Conservation (phyloP, 2,797 vertebrate genomes). For the Spinibarbus caldwelli region DNA sequence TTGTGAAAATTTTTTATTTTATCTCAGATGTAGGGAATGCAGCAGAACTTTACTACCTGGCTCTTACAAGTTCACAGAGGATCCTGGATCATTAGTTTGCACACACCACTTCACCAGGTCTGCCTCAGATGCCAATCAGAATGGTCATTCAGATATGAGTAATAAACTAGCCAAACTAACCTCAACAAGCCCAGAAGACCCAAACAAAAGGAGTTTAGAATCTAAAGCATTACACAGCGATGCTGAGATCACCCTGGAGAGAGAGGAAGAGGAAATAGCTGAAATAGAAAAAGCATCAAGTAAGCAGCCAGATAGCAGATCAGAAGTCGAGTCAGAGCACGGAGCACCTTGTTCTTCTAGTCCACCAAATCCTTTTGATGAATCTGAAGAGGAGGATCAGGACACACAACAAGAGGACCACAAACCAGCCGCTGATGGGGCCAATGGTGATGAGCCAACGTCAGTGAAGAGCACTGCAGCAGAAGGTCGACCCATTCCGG, state of each 20-base stretch:
- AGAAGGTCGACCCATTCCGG: constrained; percentile 72
- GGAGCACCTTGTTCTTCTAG: constrained; percentile 49
- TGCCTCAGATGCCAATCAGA: constrained; percentile 68
- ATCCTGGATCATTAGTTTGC: constrained; percentile 87
- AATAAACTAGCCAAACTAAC: constrained; percentile 59
- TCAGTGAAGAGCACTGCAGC: constrained; percentile 49
- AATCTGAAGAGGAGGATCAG: constrained; percentile 74
- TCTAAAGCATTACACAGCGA: constrained; percentile 48
- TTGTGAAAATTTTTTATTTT: not conserved
- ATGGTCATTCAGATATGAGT: constrained; percentile 76
- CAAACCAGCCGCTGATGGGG: constrained; percentile 40
- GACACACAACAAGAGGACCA: constrained; percentile 52
- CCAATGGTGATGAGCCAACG: constrained; percentile 62
- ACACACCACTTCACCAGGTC: constrained; percentile 81
- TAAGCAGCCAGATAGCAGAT: not conserved
- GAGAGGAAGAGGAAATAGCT: constrained; percentile 42
- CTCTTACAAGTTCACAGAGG: constrained; percentile 83
- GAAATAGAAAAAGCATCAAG: constrained; percentile 44
- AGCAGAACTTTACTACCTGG: constrained; percentile 92
- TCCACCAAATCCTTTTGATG: constrained; percentile 82
- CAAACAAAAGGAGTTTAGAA: constrained; percentile 52
- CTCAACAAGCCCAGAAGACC: constrained; percentile 51
- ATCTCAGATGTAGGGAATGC: constrained; percentile 89
- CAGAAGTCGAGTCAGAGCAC: constrained; percentile 22
- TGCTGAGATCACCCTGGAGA: constrained; percentile 47